Percentiles rank a stretch among this genome's conserved stretches.
phyloP scores from a whole-genome alignment of 2,888 invertebrate species.

The Dilophus febrilis region DNA sequence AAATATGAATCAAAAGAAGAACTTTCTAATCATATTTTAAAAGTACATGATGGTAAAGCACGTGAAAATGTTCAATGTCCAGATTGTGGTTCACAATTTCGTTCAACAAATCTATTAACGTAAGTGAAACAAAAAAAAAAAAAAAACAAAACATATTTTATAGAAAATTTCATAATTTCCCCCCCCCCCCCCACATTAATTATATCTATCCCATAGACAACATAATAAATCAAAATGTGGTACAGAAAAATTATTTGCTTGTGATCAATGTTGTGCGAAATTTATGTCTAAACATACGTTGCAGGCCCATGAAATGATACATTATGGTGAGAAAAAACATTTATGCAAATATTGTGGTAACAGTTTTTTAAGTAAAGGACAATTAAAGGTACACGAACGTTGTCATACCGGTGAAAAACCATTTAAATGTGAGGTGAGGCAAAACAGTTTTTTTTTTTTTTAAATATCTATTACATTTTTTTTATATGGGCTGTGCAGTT shows the following conservation, averaged over 20 bases:
- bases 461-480: no score
- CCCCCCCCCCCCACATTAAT: no score
- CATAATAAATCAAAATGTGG: conserved; percentile 29
- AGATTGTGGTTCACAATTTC: conserved; percentile 30
- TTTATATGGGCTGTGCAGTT: no score
- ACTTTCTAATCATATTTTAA: conserved; percentile 25
- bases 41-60: conserved; percentile 25
- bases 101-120: conserved; percentile 25
- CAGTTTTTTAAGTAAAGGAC: conserved; percentile 19
- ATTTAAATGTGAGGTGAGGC: conserved; percentile 22
- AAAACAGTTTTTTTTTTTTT: no score
- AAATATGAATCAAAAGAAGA: conserved; percentile 23
- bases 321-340: conserved; percentile 20
- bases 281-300: conserved; percentile 21
- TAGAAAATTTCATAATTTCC: no score
- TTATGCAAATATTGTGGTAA: conserved; percentile 24
- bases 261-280: conserved; percentile 22
- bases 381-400: conserved; percentile 21
- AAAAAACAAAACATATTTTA: neutral
- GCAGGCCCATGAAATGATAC: conserved; percentile 20
- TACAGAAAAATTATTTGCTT: conserved; percentile 26
- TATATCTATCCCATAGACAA: no score
- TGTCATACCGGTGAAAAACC: conserved; percentile 21
- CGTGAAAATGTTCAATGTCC: conserved; percentile 27
- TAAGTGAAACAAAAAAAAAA: conserved; percentile 6